Evolutionary conservation across 2,797 vertebrate genomes (phyloP).

Genomic region (Catamblyrhynchus diadema): DNA sequence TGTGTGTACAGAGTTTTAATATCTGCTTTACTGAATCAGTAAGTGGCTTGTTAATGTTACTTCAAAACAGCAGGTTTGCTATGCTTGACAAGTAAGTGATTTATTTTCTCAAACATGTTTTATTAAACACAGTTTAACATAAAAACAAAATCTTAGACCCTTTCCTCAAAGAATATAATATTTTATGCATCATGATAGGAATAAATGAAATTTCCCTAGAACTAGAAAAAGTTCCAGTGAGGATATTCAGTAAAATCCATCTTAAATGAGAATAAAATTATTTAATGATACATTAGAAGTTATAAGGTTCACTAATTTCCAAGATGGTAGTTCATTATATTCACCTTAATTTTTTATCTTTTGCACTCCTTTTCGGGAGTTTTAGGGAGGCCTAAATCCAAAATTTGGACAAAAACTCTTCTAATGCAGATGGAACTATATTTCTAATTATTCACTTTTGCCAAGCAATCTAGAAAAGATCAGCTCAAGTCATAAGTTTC

Average conservation of each 20-base stretch:
- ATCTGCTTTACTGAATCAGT: neutral
- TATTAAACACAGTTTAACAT: neutral
- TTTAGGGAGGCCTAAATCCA: neutral
- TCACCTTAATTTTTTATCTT: neutral
- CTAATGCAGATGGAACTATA: neutral
- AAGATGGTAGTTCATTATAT: neutral
- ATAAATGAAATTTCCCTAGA: neutral
- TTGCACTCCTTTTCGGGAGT: neutral
- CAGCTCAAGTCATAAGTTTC: conserved; percentile 33
- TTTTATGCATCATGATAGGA: neutral
- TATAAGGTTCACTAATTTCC: neutral
- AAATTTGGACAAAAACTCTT: neutral
- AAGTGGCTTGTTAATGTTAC: neutral
- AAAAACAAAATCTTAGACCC: neutral
- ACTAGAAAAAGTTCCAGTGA: neutral
- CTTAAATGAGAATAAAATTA: neutral
- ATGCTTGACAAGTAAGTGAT: neutral
- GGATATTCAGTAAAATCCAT: neutral
- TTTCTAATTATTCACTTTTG: conserved; percentile 41
- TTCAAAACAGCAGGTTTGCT: neutral
- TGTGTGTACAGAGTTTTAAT: neutral
- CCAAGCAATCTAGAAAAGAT: conserved; percentile 48
- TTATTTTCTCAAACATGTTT: neutral
- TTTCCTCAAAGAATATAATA: neutral
- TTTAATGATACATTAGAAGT: neutral